Evolutionary conservation across 2,888 invertebrate species (phyloP).

Genomic region (Agonopterix heracliana): DNA sequence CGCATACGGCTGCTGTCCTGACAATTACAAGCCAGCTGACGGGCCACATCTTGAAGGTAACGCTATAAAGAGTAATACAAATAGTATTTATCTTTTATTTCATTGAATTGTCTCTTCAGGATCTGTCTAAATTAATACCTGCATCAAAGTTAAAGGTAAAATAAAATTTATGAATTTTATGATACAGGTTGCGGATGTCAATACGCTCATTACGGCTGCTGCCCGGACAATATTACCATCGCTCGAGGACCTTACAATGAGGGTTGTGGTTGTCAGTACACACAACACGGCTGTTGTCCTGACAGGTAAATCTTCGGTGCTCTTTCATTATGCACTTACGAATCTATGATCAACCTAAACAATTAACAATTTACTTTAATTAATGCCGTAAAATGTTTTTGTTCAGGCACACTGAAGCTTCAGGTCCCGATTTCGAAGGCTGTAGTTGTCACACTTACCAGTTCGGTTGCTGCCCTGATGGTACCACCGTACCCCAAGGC

Average conservation of each 20-base stretch:
- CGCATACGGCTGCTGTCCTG: slow-evolving; percentile 92
- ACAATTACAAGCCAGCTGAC: slow-evolving; percentile 87
- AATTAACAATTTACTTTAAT: no score
- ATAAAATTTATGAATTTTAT: slow-evolving; percentile 3
- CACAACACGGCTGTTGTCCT: slow-evolving; percentile 88
- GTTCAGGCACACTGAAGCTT: slow-evolving; percentile 79
- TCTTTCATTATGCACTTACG: not conserved
- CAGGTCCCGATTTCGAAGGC: slow-evolving; percentile 86
- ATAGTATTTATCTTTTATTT: not conserved
- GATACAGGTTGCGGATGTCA: slow-evolving; percentile 85
- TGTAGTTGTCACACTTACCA: slow-evolving; percentile 91
- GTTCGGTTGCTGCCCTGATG: slow-evolving; percentile 94
- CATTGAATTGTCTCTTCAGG: no score
- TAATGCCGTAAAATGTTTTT: not conserved
- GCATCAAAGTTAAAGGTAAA: not conserved
- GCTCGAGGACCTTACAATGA: slow-evolving; percentile 87
- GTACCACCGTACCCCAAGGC: slow-evolving; percentile 84
- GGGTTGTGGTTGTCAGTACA: slow-evolving; percentile 88
- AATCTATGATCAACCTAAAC: not conserved
- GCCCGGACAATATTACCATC: slow-evolving; percentile 86
- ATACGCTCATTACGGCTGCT: slow-evolving; percentile 87
- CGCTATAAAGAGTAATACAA: not conserved
- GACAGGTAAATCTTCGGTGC: slow-evolving; percentile 71
- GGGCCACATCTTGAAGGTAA: slow-evolving; percentile 84
- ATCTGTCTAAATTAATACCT: no score